Evolutionary conservation across 2,888 invertebrate genomes (phyloP), one percentile per base, ranked within the genome.

Genomic region (Parnassius glacialis): DNA sequence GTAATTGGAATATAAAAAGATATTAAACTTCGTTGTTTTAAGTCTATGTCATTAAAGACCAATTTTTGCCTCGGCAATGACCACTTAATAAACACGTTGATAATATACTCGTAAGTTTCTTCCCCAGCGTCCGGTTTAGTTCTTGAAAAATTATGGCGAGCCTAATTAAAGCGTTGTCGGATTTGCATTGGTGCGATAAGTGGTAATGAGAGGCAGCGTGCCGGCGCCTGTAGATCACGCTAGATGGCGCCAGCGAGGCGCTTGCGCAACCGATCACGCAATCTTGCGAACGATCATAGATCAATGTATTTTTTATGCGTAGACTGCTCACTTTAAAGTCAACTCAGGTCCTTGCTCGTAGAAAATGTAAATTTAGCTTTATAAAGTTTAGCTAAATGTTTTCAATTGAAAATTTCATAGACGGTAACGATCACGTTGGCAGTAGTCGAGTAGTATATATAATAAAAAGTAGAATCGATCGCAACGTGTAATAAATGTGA

Each of bases 101-200:
- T 34, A 34, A 34, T 34, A 34, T 34, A 43, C 10, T 43, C 43
- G 43, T 11, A 10, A 11, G 9, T 43, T 43, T 43, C 11, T 43
- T 43, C 3, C 43, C n/a, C 44, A 16, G 34, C 34, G 53, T 62
- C 50, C 54, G 47, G 53, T 64, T 53, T 44, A 41, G 51, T 16
- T 74, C 75, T 77, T 67, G 65, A 71, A 75, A 73, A 80, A 79
- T 78, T 34, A 75, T 74, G 53, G 54, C 54, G 58, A 34, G 50
- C 44, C 58, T 73, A 78, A 84, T 84, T 83, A 80, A 83, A 84
- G 80, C 78, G 79, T 74, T 76, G 79, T 74, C 67, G 76, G 79
- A 84, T 86, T 86, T 85, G 86, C 85, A 87, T 87, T 80, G 81
- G 81, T 71, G 78, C 76, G 85, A 85, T 84, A 87, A 83, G 76